Evolutionary conservation across 2,113 vertebrate species (phyloP), one percentile per base, ranked within the genome.

Genomic region (Antidorcas marsupialis): DNA sequence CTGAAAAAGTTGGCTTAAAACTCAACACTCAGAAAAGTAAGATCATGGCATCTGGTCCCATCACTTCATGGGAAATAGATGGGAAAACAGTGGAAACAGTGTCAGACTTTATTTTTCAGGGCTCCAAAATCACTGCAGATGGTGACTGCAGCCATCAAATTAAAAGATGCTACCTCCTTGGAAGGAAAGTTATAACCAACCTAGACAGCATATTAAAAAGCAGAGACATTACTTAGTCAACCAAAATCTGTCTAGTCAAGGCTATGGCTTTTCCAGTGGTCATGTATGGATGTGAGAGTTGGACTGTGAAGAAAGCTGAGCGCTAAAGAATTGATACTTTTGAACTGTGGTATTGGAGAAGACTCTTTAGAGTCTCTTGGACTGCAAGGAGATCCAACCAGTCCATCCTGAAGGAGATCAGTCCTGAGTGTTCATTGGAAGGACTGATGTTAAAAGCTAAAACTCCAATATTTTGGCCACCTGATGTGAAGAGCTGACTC

Each of bases 101-200:
- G 16, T 8, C 33, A 10, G 33, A n/a, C 33, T 67, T 67, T 67
- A 19, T n/a, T 67, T n/a, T 64, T 0, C 0, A 0, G 62, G 33
- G 33, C 7, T 67, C 62, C 16, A 19, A 67, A 67, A 67, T 67
- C 62, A n/a, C 62, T n/a, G 16, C 33, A 67, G 33, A 67, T 67
- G 16, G 62, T 67, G 33, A 67, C 0, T 67, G 62, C 16, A 67
- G 62, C 62, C 62, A 64, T n/a, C 15, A 64, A 9, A 64, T 33
- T 64, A 33, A 64, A 64, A 64, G 59, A 60, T 2, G 0, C 25
- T 30, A 14, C 5, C 45, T 60, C 59, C 59, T 13, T 60, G 59
- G 0, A 60, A 60, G 59, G 2, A 28, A 60, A 60, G 59, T 60
- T 60, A 60, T 60, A 13, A 60, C 12, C 12, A 13, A 30, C 59